Evolutionary conservation across 2,888 invertebrate species (phyloP).

Genomic region (Agrotis ipsilon): DNA sequence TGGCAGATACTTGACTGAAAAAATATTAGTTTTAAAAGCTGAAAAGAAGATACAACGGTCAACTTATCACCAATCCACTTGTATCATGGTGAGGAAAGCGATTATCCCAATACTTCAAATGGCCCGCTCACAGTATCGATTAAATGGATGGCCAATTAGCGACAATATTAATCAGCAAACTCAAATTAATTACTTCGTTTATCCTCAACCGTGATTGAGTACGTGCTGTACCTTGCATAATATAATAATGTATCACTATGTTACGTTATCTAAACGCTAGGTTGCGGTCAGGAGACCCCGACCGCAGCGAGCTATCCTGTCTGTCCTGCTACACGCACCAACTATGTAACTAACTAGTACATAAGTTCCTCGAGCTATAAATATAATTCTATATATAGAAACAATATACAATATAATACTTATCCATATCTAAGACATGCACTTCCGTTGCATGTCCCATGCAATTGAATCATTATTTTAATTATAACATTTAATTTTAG

Average conservation of each 20-base stretch:
- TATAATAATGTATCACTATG: slow-evolving; percentile 1
- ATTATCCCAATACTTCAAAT: background rate
- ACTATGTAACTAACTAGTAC: slow-evolving; percentile 5
- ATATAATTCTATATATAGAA: slow-evolving; percentile 25
- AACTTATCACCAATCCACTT: background rate
- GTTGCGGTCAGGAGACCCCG: slow-evolving; percentile 21
- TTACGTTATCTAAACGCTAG: slow-evolving; percentile 24
- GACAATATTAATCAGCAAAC: slow-evolving; percentile 14
- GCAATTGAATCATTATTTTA: slow-evolving; percentile 17
- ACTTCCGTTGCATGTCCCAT: slow-evolving; percentile 23
- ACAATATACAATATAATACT: background rate
- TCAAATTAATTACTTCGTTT: slow-evolving; percentile 23
- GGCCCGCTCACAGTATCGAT: background rate
- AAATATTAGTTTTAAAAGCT: background rate
- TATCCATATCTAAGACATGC: slow-evolving; percentile 20
- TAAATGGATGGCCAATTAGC: slow-evolving; percentile 17
- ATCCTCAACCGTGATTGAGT: slow-evolving; percentile 44
- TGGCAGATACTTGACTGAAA: background rate
- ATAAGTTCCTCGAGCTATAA: slow-evolving; percentile 18
- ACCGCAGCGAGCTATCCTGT: slow-evolving; percentile 20
- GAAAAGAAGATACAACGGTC: background rate
- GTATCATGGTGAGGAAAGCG: background rate
- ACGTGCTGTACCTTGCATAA: slow-evolving; percentile 29
- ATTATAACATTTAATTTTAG: slow-evolving; percentile 26
- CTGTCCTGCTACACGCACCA: background rate